These are phyloP conservation scores for Dasysyrphus tricinctus DNA, from an alignment of 2,888 invertebrate species.

Conservation along the genomic window DNA sequence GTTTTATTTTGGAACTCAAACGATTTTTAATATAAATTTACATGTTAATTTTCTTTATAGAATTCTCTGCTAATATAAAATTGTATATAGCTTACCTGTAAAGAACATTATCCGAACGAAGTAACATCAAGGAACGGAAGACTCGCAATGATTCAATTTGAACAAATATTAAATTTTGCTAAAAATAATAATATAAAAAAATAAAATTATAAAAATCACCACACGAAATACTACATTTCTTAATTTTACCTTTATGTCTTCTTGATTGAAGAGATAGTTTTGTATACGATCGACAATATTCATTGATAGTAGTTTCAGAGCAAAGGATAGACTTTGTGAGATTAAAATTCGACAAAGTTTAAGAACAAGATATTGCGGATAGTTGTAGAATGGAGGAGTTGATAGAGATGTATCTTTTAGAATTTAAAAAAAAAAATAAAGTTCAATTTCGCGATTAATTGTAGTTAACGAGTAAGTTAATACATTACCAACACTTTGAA, in stretches of 20 bases:
- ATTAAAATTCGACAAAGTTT: constrained; percentile 90
- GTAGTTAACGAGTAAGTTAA: constrained; percentile 83
- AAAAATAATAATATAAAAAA: constrained; percentile 43
- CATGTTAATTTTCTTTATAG: constrained; percentile 40
- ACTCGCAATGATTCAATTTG: constrained; percentile 86
- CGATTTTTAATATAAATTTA: neutral
- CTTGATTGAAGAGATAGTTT: constrained; percentile 80
- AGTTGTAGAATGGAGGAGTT: constrained; percentile 84
- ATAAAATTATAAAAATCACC: neutral
- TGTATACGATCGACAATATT: constrained; percentile 79
- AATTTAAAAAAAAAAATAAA: neutral
- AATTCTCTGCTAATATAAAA: constrained; percentile 65
- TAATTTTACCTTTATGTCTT: constrained; percentile 80
- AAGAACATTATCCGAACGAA: constrained; percentile 79
- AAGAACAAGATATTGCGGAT: constrained; percentile 88
- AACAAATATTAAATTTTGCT: constrained; percentile 83
- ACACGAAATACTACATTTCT: neutral
- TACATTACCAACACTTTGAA: constrained; percentile 78
- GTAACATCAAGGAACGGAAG: constrained; percentile 79
- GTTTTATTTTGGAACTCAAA: neutral
- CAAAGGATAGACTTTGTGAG: constrained; percentile 84
- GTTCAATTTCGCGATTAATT: constrained; percentile 44
- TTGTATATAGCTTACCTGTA: constrained; percentile 81
- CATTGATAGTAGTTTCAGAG: constrained; percentile 78
- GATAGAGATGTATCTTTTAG: constrained; percentile 70